These are phyloP conservation scores for Coluber constrictor DNA, from an alignment of 2,797 vertebrate genomes.

Conservation along the genomic window DNA sequence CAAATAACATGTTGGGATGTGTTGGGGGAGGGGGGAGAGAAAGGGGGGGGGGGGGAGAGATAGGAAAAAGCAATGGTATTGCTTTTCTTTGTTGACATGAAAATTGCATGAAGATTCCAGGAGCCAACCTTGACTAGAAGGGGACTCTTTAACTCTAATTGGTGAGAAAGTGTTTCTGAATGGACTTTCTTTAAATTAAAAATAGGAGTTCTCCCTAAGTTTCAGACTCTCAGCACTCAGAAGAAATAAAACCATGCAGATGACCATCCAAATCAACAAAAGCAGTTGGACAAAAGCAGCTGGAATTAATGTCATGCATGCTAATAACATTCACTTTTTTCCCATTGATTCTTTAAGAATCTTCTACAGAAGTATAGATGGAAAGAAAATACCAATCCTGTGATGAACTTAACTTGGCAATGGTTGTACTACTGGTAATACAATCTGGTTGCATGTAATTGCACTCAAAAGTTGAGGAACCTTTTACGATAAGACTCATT, in stretches of 20 bases:
- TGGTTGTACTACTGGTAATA: not conserved
- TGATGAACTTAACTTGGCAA: not conserved
- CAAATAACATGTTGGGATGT: not conserved
- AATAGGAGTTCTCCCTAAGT: not conserved
- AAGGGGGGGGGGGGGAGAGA: accelerated
- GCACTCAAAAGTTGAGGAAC: no score
- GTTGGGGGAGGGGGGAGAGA: no score
- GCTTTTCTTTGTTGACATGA: not conserved
- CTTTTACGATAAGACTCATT: no score
- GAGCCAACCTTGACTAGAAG: not conserved
- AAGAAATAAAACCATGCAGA: not conserved
- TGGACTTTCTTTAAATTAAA: not conserved
- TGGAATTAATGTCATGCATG: not conserved
- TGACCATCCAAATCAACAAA: not conserved
- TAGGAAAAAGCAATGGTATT: not conserved
- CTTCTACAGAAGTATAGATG: not conserved
- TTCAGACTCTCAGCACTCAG: not conserved
- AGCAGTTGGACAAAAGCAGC: not conserved
- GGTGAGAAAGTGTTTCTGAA: not conserved
- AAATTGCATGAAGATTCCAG: not conserved
- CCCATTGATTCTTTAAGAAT: not conserved
- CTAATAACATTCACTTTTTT: not conserved
- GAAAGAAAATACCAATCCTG: not conserved
- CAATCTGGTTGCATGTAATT: no score
- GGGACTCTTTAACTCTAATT: not conserved